Evolutionary conservation across 2,888 invertebrate genomes (phyloP).

Genomic region (Chymomyza procnemis): DNA sequence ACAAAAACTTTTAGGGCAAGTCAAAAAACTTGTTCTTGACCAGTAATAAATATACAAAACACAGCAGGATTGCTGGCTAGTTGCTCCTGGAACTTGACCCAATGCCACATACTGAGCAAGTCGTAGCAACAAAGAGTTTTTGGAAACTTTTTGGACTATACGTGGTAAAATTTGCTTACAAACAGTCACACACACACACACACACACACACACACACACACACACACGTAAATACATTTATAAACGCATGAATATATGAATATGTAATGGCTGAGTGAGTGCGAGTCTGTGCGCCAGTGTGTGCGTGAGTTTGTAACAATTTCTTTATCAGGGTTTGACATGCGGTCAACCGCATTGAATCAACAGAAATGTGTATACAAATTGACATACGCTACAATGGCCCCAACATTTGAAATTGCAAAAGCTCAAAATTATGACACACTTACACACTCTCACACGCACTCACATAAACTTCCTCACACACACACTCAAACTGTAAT

Average conservation of each 20-base stretch:
- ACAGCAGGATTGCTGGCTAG: background rate
- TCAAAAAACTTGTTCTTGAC: background rate
- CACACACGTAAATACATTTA: background rate
- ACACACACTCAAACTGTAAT: background rate
- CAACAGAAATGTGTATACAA: conserved; percentile 24
- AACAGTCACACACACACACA: background rate
- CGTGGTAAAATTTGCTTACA: background rate
- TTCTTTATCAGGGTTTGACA: conserved; percentile 40
- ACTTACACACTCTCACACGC: background rate
- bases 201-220: background rate
- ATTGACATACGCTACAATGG: conserved; percentile 30
- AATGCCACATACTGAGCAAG: background rate
- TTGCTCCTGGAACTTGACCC: background rate
- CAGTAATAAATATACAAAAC: background rate
- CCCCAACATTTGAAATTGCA: conserved; percentile 16
- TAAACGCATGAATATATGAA: background rate
- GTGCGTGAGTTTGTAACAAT: conserved; percentile 19
- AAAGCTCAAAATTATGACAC: conserved; percentile 3
- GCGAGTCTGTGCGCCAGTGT: background rate
- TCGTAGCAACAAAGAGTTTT: background rate
- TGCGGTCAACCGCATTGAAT: conserved; percentile 43
- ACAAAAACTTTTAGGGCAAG: background rate
- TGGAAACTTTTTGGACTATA: background rate
- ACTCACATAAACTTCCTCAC: too few species aligned
- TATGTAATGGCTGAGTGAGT: background rate